Base-by-base conservation (phyloP, 2,797 vertebrate genomes). In the Melanogrammus aeglefinus region DNA sequence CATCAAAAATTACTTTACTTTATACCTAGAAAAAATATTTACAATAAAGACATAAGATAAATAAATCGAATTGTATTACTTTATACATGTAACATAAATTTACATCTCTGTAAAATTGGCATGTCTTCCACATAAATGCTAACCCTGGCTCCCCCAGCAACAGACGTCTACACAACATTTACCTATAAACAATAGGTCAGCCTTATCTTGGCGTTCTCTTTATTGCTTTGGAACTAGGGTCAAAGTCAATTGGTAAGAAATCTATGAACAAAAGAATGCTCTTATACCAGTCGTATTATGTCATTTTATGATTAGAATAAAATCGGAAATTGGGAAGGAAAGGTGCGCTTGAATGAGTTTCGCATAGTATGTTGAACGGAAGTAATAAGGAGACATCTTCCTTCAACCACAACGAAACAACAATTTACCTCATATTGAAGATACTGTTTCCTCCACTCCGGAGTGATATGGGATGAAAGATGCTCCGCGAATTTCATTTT, bases 401-500 rank as follows among this genome's bases (percentile, higher is more conserved):
- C 76, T 79, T 10, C 0, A 69, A 83, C 21, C 66, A 0, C 38
- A 57, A 1, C 9, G 18, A 69, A 89, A 74, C 6, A 36, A 74
- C 6, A 86, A 84, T 89, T 92, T 94, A 98, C 97, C 97, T 99
- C 97, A 94, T 99, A 98, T 86, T 97, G 97, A 76, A 99, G 97
- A 92, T 99, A 99, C 74, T 99, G 97, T 91, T 99, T 99, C 93
- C 97, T 96, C 97, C 97, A 99, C 94, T 99, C 97, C 18, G 97
- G 97, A 86, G 97, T 99, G 94, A 99, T 99, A 88, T 99, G 97
- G 82, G 97, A 97, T 80, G 97, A 96, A 89, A 99, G 96, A 94
- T 99, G 97, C 94, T 99, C 97, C 82, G 96, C 96, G 94, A 99
- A 98, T 95, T 98, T 98, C 97, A 98, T 98, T 87, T 92, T 95